These are phyloP conservation scores for Eutrigla gurnardus DNA, from an alignment of 2,797 vertebrate genomes.

Conservation along the genomic window DNA sequence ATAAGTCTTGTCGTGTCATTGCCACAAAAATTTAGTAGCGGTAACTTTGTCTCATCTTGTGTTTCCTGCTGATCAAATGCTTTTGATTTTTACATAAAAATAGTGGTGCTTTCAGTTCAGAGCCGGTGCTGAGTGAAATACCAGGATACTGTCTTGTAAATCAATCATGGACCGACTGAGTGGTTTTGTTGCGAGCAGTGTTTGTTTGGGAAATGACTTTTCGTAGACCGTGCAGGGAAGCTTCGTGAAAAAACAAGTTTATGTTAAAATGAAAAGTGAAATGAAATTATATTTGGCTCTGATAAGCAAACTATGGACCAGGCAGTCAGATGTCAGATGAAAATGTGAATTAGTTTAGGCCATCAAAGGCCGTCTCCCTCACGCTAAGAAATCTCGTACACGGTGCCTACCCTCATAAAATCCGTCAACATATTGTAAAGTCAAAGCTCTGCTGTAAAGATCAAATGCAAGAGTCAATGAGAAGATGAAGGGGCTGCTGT, in stretches of 20 bases:
- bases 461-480: constrained; percentile 65
- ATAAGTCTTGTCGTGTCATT: not conserved
- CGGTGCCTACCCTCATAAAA: constrained; percentile 63
- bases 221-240: not conserved
- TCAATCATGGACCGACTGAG: constrained; percentile 2
- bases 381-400: constrained; percentile 17
- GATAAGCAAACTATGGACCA: constrained; percentile 1
- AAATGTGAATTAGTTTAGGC: constrained; percentile 54
- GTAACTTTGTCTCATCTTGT: not conserved
- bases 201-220: constrained; percentile 3
- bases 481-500: constrained; percentile 57
- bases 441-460: constrained; percentile 64
- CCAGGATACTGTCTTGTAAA: not conserved
- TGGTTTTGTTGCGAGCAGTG: constrained; percentile 4
- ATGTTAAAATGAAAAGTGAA: constrained; percentile 37
- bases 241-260: constrained; percentile 25
- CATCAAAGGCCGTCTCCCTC: constrained; percentile 61
- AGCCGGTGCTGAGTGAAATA: not conserved
- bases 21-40: not conserved
- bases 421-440: constrained; percentile 72
- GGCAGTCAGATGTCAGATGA: constrained; percentile 36
- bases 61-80: not conserved
- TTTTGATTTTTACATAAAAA: not conserved
- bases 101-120: not conserved
- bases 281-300: constrained; percentile 27